A percentile compares a stretch with the other conserved stretches of the same genome.
phyloP scores from a whole-genome alignment of 2,113 vertebrate genomes.

The Sturnus vulgaris region DNA sequence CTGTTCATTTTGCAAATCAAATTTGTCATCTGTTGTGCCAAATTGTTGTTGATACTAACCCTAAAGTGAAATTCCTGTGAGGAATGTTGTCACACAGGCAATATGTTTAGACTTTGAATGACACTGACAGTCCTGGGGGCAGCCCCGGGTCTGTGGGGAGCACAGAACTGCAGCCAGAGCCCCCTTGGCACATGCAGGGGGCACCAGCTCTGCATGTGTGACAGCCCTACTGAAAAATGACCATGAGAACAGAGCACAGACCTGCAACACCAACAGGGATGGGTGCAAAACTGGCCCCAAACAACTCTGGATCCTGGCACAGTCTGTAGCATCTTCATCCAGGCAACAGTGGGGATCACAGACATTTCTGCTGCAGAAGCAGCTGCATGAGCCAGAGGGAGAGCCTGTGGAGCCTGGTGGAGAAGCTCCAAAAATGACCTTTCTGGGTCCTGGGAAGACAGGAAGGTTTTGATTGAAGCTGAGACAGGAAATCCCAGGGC shows the following conservation, averaged over 20 bases:
- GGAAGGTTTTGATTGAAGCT: neutral
- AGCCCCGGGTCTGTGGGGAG: neutral
- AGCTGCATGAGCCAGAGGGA: neutral
- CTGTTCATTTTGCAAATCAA: neutral
- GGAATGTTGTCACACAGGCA: neutral
- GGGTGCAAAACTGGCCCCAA: neutral
- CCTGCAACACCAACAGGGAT: neutral
- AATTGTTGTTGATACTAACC: neutral
- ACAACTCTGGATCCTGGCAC: neutral
- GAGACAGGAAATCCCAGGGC: neutral
- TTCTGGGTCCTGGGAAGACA: neutral
- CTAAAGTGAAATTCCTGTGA: neutral
- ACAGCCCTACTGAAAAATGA: neutral
- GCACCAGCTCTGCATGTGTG: neutral
- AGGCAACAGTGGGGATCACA: neutral
- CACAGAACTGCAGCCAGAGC: neutral
- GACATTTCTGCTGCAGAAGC: neutral
- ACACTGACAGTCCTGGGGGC: neutral
- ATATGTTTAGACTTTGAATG: neutral
- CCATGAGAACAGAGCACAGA: neutral
- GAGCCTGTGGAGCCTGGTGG: neutral
- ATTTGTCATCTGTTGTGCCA: neutral
- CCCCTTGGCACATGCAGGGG: fast-evolving
- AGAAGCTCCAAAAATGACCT: neutral
- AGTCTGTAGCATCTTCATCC: neutral